Base-by-base conservation (phyloP, 2,888 invertebrate genomes). In the Bugulina stolonifera region DNA sequence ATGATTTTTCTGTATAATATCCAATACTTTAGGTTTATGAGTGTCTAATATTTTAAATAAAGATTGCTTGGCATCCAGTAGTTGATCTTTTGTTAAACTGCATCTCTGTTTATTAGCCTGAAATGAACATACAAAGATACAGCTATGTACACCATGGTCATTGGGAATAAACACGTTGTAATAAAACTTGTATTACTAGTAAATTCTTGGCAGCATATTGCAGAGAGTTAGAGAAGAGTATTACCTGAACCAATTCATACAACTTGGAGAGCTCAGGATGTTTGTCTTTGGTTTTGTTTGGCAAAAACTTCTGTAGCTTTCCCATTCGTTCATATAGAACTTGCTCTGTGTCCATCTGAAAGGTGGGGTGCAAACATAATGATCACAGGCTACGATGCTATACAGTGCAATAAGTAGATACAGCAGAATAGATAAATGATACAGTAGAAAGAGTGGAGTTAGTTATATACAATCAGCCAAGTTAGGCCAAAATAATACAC, bases 51-150 rank as follows among this genome's bases (percentile, higher is more conserved):
- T 91, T 80, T 93, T 91, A 83, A 93, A 89, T 75, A 95, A 90
- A 83, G 93, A 93, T 74, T 89, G 88, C 78, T 92, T 90, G 0
- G 94, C 93, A 82, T 96, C 96, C 75, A 89, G 89, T 85, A 95
- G 90, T 75, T 94, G 94, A 82, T 96, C 95, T 75, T 91, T 91
- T 58, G 95, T 92, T 75, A 95, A 91, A 87, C 91, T 93, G 83
- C 94, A 93, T 72, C 96, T 89, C 86, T 97, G 96, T 84, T 94
- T 91, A 85, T 95, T 95, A 71, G 94, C 95, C 92, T 96, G 87
- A 2, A 32, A 64, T n/a, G n/a, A n/a, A n/a, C n/a, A n/a, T n/a
- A n/a, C n/a, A n/a, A n/a, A n/a, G n/a, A n/a, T n/a, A n/a, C n/a
- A n/a, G n/a, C n/a, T n/a, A n/a, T n/a, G n/a, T n/a, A n/a, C n/a